A percentile compares a stretch with the other conserved stretches of the same genome.
These are phyloP conservation scores for Cercopithecus neglectus DNA, from an alignment of 2,797 vertebrate genomes.

Conservation along the genomic window DNA sequence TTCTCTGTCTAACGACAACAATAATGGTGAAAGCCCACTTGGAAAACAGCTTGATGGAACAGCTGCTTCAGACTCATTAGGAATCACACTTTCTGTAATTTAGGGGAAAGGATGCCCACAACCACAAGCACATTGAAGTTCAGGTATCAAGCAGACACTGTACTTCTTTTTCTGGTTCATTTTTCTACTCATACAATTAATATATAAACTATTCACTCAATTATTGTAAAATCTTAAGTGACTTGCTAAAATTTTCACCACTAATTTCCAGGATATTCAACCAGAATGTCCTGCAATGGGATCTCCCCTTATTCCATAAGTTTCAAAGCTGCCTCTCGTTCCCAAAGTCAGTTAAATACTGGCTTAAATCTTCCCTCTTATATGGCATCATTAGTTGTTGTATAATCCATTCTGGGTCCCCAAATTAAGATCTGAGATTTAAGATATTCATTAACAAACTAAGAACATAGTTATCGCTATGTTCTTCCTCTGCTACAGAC, in stretches of 20 bases:
- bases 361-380: background rate
- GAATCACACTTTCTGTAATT: constrained; percentile 65
- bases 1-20: constrained; percentile 75
- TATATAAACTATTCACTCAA: background rate
- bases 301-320: background rate
- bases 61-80: constrained; percentile 71
- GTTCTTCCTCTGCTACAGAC: constrained; percentile 25
- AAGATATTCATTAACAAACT: constrained; percentile 33
- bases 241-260: constrained; percentile 16
- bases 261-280: background rate
- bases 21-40: constrained; percentile 74
- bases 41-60: constrained; percentile 77
- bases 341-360: background rate
- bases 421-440: constrained; percentile 43
- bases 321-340: background rate
- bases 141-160: constrained; percentile 50
- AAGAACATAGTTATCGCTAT: background rate
- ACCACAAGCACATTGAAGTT: background rate
- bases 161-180: constrained; percentile 21
- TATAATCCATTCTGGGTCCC: background rate
- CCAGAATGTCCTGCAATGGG: background rate
- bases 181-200: background rate
- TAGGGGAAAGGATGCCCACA: constrained; percentile 46
- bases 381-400: background rate
- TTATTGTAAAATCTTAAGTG: background rate